Evolutionary conservation across 2,888 invertebrate genomes (phyloP), one percentile per base, ranked within the genome.

Genomic region (Emmelina monodactyla): DNA sequence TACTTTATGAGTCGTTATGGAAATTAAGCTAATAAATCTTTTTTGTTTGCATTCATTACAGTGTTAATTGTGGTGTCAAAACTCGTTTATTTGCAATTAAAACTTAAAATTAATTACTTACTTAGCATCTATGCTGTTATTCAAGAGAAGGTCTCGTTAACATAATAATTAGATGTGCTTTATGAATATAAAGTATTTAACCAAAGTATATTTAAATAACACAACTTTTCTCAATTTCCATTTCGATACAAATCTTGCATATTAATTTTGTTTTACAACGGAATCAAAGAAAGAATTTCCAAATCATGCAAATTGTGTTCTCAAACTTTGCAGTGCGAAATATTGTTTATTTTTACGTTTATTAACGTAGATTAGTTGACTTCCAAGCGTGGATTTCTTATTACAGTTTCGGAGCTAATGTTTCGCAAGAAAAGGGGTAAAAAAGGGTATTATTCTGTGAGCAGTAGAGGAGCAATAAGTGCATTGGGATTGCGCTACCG

Each of bases 111-210:
- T n/a, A n/a, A n/a, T n/a, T n/a, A n/a, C n/a, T n/a, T n/a, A n/a
- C n/a, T n/a, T n/a, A n/a, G n/a, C n/a, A n/a, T 61, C 68, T 72
- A 55, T 73, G 73, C 75, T 75, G 72, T 75, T 76, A 79, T 79
- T 76, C 78, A 78, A 65, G 69, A 65, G 69, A 60, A 63, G 67
- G 64, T 65, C 70, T 73, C 73, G 72, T 79, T 79, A 69, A 69
- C 76, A 78, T 78, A 72, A 70, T 78, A 78, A 78, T 78, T 76
- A 78, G 75, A 78, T 61, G 63, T 70, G 63, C 65, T 70, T 75
- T 71, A 72, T 78, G 78, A 78, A 79, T 78, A 75, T 62, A 67
- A 76, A 76, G 55, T 69, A 61, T 62, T 66, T 62, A 66, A 69
- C 63, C 6, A 25, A 10, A 25, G 25, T 25, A 9, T 59, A n/a